A percentile compares a stretch with the other conserved stretches of the same genome.
phyloP scores from a whole-genome alignment of 2,797 vertebrate species.

The Intellagama lesueurii region DNA sequence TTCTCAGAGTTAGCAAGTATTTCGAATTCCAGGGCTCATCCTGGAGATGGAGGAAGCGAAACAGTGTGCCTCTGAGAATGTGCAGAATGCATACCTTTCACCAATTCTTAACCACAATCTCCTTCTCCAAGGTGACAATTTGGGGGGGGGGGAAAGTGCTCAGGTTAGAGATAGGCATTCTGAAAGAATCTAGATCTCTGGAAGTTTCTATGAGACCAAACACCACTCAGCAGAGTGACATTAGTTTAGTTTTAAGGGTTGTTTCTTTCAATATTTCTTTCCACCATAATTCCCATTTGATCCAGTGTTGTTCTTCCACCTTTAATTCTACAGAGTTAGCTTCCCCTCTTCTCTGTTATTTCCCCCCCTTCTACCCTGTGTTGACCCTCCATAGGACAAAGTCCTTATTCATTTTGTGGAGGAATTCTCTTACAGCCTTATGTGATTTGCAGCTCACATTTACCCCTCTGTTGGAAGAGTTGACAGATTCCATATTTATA shows the following conservation, averaged over 20 bases:
- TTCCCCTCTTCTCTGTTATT: neutral
- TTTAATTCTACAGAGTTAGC: neutral
- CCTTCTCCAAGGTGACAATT: neutral
- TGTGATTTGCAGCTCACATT: slow-evolving; percentile 32
- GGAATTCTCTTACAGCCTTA: slow-evolving; percentile 15
- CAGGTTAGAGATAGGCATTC: neutral
- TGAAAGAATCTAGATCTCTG: neutral
- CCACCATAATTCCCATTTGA: slow-evolving; percentile 16
- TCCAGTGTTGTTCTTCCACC: slow-evolving; percentile 16
- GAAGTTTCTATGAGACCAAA: neutral
- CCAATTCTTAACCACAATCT: neutral
- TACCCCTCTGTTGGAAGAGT: slow-evolving; percentile 27
- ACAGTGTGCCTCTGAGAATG: neutral
- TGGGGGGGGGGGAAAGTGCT: neutral
- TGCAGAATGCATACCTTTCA: neutral
- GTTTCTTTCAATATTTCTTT: slow-evolving; percentile 19
- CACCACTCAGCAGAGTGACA: neutral
- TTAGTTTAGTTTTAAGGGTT: slow-evolving; percentile 3
- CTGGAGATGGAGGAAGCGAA: neutral
- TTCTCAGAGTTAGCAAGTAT: neutral
- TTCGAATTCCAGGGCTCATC: neutral
- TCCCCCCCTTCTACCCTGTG: neutral
- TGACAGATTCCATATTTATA: slow-evolving; percentile 36
- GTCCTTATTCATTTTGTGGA: neutral
- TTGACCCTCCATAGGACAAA: neutral